These are phyloP conservation scores for Leuciscus waleckii DNA, from an alignment of 2,797 vertebrate genomes.

Conservation along the genomic window DNA sequence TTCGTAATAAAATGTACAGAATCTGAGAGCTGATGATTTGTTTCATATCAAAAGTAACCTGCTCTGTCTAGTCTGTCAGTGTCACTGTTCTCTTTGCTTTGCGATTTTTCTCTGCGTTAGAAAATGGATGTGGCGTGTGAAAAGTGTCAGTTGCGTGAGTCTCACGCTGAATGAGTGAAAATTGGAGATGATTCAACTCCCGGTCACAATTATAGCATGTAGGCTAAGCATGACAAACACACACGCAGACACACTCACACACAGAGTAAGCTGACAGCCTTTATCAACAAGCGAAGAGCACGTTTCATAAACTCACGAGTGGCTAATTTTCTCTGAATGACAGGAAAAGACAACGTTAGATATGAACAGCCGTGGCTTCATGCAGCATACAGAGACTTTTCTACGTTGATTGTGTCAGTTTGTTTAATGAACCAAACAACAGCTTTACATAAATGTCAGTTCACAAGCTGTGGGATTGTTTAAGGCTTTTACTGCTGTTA, in stretches of 20 bases:
- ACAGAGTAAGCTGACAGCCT: constrained; percentile 7
- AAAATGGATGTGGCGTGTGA: too few species aligned
- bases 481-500: background rate
- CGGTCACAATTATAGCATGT: constrained; percentile 20
- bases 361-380: background rate
- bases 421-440: constrained; percentile 22
- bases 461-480: background rate
- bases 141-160: too few species aligned
- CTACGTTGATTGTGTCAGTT: constrained; percentile 4
- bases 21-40: too few species aligned
- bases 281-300: constrained; percentile 38
- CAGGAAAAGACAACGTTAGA: background rate
- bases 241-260: background rate
- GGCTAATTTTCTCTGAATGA: constrained; percentile 39
- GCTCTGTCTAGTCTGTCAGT: too few species aligned
- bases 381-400: background rate
- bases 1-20: too few species aligned
- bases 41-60: too few species aligned
- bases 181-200: constrained; percentile 51
- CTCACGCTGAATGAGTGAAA: too few species aligned
- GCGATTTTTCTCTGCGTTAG: too few species aligned
- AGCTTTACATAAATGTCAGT: constrained; percentile 24
- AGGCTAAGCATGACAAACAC: constrained; percentile 17
- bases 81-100: too few species aligned
- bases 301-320: constrained; percentile 14